Percentiles rank a stretch among this genome's conserved stretches.
phyloP scores from a whole-genome alignment of 1,140 invertebrate species.

The Drosophila insularis region DNA sequence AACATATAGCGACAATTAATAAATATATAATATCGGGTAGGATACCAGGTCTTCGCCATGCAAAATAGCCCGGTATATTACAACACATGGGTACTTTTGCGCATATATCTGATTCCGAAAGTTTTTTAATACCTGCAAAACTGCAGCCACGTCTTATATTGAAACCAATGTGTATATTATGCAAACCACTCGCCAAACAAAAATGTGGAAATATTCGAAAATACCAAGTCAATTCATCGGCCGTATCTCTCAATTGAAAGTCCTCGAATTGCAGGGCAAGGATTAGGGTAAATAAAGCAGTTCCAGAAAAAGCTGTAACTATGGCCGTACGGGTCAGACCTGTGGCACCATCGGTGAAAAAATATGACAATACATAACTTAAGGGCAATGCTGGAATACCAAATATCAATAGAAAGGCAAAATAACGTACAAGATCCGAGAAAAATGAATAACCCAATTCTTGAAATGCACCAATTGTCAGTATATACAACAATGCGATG shows the following conservation, averaged over 20 bases:
- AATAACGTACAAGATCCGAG: constrained; percentile 82
- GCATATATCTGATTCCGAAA: not conserved
- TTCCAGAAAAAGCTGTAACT: constrained; percentile 83
- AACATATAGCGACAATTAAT: not conserved
- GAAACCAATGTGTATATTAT: constrained; percentile 12
- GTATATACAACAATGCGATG: constrained; percentile 83
- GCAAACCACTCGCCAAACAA: constrained; percentile 83
- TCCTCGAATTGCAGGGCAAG: constrained; percentile 84
- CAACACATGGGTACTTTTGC: constrained; percentile 50
- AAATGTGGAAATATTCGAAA: constrained; percentile 89
- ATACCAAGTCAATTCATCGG: constrained; percentile 84
- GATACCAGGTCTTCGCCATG: constrained; percentile 49
- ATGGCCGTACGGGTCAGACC: constrained; percentile 88
- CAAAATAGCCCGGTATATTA: constrained; percentile 50
- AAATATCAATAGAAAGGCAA: constrained; percentile 83
- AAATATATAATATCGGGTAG: constrained; percentile 48
- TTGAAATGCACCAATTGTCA: constrained; percentile 84
- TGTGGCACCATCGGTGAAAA: constrained; percentile 85
- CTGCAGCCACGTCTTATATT: constrained; percentile 23
- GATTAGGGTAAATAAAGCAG: constrained; percentile 84
- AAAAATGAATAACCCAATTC: constrained; percentile 84
- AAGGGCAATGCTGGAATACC: constrained; percentile 83
- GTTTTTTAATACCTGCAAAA: not conserved
- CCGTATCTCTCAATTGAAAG: constrained; percentile 84
- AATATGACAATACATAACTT: constrained; percentile 84